These are phyloP conservation scores for Daktulosphaira vitifoliae DNA, from an alignment of 1,140 invertebrate species.

Conservation along the genomic window DNA sequence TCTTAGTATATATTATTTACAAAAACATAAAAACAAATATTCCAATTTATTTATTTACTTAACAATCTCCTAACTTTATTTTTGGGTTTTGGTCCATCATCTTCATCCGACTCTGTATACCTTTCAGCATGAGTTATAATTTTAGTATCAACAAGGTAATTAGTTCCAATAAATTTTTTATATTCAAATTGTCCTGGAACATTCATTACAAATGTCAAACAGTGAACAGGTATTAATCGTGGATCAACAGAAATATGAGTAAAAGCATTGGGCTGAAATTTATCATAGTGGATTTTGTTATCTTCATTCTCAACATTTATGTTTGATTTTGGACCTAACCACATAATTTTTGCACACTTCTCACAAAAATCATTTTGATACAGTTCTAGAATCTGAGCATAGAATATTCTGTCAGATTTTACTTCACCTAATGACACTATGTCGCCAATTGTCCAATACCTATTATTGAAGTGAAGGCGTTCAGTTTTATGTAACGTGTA, in stretches of 20 bases:
- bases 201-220: conserved; percentile 5
- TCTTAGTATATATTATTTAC: too few species aligned
- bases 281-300: not conserved
- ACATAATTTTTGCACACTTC: conserved; percentile 24
- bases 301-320: not conserved
- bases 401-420: not conserved
- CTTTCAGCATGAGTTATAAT: conserved; percentile 25
- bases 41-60: conserved; percentile 19
- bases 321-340: conserved; percentile 14
- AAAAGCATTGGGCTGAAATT: conserved; percentile 6
- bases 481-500: conserved; percentile 1
- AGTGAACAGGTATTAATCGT: conserved; percentile 8
- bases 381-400: conserved; percentile 4
- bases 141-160: conserved; percentile 9
- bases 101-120: conserved; percentile 27
- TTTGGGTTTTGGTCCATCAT: conserved; percentile 20
- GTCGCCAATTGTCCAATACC: conserved; percentile 15
- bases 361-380: conserved; percentile 9
- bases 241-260: not conserved
- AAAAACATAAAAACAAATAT: too few species aligned
- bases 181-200: conserved; percentile 22
- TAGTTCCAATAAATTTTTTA: conserved; percentile 13
- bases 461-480: not conserved
- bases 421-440: not conserved
- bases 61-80: conserved; percentile 15